Evolutionary conservation across 2,113 vertebrate species (phyloP).

Genomic region (Sakesphorus luctuosus): DNA sequence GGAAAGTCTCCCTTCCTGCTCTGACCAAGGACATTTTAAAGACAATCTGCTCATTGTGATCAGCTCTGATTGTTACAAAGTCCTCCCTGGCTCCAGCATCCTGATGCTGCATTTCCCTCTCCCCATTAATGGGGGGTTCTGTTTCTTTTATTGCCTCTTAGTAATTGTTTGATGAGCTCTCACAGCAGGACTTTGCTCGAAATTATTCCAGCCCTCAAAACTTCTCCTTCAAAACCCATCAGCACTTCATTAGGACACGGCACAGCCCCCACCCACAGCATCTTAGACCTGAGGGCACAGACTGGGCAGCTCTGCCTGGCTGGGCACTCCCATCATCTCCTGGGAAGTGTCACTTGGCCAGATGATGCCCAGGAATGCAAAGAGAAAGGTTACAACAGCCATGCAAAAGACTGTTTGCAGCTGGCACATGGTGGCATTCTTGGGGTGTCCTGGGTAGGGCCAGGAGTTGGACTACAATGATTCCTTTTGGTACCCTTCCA

Average conservation of each 20-base stretch:
- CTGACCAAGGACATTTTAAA: not conserved
- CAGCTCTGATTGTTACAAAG: not conserved
- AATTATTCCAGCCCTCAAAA: not conserved
- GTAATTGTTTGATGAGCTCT: not conserved
- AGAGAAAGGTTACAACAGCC: not conserved
- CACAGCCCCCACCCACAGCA: not conserved
- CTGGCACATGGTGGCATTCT: not conserved
- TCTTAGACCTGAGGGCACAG: not conserved
- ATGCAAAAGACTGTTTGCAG: not conserved
- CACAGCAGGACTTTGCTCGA: constrained; percentile 5
- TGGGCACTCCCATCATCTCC: not conserved
- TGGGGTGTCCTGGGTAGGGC: not conserved
- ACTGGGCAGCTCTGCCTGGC: not conserved
- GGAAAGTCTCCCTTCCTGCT: not conserved
- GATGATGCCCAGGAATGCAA: not conserved
- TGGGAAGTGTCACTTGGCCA: not conserved
- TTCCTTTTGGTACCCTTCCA: not conserved
- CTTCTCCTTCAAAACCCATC: not conserved
- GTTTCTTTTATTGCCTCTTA: constrained; percentile 23
- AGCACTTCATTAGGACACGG: not conserved
- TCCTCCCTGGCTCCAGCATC: not conserved
- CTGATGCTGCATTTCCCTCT: not conserved
- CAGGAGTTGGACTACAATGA: not conserved
- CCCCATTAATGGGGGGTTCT: not conserved
- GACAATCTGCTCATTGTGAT: not conserved